Conservation (phyloP, 64 coral and sea anemone species). For the Pachyseris speciosa region DNA sequence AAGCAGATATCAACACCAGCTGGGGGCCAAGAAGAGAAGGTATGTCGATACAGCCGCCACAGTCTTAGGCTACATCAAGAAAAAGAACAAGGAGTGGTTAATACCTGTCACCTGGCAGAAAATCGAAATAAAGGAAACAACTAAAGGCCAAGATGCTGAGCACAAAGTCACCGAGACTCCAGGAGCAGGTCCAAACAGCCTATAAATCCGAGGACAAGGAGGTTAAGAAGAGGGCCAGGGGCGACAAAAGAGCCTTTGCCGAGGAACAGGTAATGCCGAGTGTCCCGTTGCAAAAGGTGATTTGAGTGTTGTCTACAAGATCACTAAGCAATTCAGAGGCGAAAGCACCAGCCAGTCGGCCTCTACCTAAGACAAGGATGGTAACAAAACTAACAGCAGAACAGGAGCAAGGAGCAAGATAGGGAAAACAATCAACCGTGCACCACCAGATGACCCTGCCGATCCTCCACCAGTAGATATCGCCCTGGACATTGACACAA, state of each 20-base stretch:
- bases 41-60: not conserved
- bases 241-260: slow-evolving; percentile 22
- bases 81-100: not conserved
- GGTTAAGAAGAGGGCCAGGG: slow-evolving; percentile 15
- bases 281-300: not conserved
- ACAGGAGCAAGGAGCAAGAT: not conserved
- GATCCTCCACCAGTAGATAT: not conserved
- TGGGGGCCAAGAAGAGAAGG: too few relatives aligned
- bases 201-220: not conserved
- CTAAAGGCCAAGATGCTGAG: slow-evolving; percentile 8
- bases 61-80: not conserved
- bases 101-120: not conserved
- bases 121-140: not conserved
- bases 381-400: not conserved
- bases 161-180: slow-evolving; percentile 14
- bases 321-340: not conserved
- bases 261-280: not conserved
- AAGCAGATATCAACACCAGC: too few relatives aligned
- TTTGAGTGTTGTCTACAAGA: not conserved
- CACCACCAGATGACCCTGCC: not conserved
- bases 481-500: not conserved
- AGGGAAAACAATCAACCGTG: not conserved
- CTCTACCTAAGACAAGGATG: not conserved
- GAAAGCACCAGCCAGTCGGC: not conserved
- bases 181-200: not conserved